A percentile compares a stretch with the other conserved stretches of the same genome.
These are phyloP conservation scores for Pelobates fuscus DNA, from an alignment of 2,113 vertebrate species.

Conservation along the genomic window DNA sequence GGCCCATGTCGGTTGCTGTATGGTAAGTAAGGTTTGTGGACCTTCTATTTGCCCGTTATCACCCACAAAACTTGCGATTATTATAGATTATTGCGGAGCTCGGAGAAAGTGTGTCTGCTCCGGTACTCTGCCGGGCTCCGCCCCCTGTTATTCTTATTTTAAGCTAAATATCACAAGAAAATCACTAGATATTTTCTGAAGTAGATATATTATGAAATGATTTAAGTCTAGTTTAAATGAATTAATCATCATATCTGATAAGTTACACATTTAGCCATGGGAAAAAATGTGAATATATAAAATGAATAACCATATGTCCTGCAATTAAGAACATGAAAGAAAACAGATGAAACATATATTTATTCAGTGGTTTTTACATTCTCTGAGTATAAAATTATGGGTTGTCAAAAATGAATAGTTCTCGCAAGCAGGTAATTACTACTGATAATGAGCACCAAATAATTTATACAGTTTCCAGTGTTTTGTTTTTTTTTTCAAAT, in stretches of 20 bases:
- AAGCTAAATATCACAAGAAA: too few species aligned
- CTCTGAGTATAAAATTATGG: constrained; percentile 42
- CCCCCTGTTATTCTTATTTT: too few species aligned
- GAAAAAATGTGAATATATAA: constrained; percentile 9
- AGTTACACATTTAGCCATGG: background rate
- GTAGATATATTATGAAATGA: too few species aligned
- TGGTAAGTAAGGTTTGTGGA: too few species aligned
- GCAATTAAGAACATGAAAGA: constrained; percentile 42
- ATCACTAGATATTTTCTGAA: too few species aligned
- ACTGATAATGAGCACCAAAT: constrained; percentile 41
- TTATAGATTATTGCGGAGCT: too few species aligned
- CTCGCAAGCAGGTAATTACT: constrained; percentile 40
- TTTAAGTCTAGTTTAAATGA: background rate
- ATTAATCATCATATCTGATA: constrained; percentile 12
- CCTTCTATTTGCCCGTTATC: too few species aligned
- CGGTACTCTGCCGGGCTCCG: too few species aligned
- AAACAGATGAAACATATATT: constrained; percentile 35
- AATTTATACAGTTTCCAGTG: constrained; percentile 4
- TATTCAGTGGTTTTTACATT: constrained; percentile 37
- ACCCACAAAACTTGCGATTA: too few species aligned
- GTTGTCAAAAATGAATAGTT: constrained; percentile 47
- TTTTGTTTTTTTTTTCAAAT: constrained; percentile 17
- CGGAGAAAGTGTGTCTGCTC: too few species aligned
- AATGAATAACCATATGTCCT: constrained; percentile 40
- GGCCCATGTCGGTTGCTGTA: too few species aligned